These are phyloP conservation scores for Adelges cooleyi DNA, from an alignment of 1,140 invertebrate species.

Conservation along the genomic window DNA sequence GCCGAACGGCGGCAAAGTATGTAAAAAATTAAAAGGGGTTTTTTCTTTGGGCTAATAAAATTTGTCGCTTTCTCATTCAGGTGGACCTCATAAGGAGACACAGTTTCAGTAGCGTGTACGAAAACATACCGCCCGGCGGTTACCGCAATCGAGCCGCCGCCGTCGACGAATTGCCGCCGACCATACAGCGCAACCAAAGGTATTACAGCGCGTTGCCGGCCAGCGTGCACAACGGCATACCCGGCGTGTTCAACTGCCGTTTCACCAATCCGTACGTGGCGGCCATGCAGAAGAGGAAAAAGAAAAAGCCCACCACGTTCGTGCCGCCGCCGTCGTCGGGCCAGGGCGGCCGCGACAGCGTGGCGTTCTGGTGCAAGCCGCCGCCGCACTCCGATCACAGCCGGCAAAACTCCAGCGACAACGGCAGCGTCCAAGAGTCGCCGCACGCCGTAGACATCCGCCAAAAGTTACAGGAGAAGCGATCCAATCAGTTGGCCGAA, in stretches of 20 bases:
- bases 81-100: conserved; percentile 31
- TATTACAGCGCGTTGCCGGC: conserved; percentile 26
- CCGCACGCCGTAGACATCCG: conserved; percentile 61
- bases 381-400: conserved; percentile 42
- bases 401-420: conserved; percentile 47
- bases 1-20: background rate
- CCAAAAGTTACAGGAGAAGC: conserved; percentile 76
- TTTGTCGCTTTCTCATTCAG: conserved; percentile 16
- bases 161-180: conserved; percentile 1
- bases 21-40: background rate
- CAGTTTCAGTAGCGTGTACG: conserved; percentile 32
- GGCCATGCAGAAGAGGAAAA: conserved; percentile 58
- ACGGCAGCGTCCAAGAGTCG: conserved; percentile 56
- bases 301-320: conserved; percentile 79
- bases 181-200: conserved; percentile 8
- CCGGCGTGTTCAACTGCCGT: conserved; percentile 78
- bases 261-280: conserved; percentile 56
- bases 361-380: conserved; percentile 70
- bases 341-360: conserved; percentile 36
- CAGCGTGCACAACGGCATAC: conserved; percentile 46
- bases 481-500: conserved; percentile 74
- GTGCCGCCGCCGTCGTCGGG: conserved; percentile 58
- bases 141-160: background rate
- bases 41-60: too few relatives aligned
- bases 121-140: conserved; percentile 2